These are phyloP conservation scores for Dasyornis broadbenti DNA, from an alignment of 2,113 vertebrate species.

Conservation along the genomic window DNA sequence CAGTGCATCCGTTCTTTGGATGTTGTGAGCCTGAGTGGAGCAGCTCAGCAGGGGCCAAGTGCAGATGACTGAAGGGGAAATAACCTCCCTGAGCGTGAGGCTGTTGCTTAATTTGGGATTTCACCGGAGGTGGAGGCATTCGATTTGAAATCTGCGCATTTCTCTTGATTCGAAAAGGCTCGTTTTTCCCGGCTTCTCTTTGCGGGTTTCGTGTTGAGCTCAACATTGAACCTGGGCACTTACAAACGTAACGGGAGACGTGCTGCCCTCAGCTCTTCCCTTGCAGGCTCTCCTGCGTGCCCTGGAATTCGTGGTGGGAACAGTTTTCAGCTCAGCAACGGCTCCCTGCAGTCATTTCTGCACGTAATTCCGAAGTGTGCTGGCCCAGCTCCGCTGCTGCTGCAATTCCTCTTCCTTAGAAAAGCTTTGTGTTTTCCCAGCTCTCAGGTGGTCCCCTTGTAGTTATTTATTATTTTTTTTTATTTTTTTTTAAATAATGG, in stretches of 20 bases:
- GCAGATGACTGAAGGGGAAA: background rate
- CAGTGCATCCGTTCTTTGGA: background rate
- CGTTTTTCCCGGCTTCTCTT: background rate
- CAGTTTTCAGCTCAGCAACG: background rate
- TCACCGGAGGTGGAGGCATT: background rate
- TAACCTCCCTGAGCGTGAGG: background rate
- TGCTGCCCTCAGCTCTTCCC: slow-evolving; percentile 3
- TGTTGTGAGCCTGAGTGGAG: background rate
- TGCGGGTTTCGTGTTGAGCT: background rate
- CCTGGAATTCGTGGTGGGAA: background rate
- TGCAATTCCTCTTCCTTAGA: background rate
- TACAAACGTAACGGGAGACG: background rate
- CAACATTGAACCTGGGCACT: background rate
- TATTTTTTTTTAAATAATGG: background rate
- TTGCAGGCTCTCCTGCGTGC: background rate
- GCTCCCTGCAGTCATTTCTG: background rate
- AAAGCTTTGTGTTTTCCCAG: background rate
- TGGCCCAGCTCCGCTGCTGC: background rate
- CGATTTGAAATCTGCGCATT: background rate
- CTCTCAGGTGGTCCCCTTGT: background rate
- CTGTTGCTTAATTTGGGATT: slow-evolving; percentile 21
- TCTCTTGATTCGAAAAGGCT: background rate
- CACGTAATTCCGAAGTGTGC: background rate
- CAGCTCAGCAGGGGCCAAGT: background rate
- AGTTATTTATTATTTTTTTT: background rate